Conservation (phyloP, 2,888 invertebrate species). For the Melipona beecheii region DNA sequence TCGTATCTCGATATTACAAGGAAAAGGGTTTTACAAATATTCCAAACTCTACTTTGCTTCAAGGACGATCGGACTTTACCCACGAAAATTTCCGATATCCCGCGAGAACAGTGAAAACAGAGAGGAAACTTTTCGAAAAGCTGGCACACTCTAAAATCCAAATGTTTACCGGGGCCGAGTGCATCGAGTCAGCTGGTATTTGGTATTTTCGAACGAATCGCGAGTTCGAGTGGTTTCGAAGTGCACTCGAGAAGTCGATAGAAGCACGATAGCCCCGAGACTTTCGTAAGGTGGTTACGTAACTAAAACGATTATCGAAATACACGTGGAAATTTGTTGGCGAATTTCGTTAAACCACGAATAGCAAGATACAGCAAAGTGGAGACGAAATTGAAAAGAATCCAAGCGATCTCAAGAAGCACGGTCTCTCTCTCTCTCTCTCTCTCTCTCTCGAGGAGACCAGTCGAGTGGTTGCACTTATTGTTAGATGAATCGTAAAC, state of each 20-base stretch:
- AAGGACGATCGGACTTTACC: neutral
- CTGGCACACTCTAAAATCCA: neutral
- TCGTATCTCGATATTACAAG: no score
- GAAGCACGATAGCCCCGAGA: neutral
- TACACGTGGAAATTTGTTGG: neutral
- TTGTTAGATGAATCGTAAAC: conserved; percentile 7
- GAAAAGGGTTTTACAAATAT: neutral
- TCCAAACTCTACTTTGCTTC: neutral
- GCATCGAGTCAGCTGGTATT: conserved; percentile 4
- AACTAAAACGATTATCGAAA: conserved; percentile 16
- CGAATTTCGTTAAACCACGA: neutral
- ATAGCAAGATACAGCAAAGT: neutral
- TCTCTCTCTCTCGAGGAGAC: neutral
- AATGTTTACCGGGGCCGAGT: conserved; percentile 16
- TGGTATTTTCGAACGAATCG: conserved; percentile 37
- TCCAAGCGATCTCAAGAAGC: neutral
- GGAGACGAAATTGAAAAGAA: conserved; percentile 12
- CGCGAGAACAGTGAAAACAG: neutral
- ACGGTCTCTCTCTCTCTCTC: neutral
- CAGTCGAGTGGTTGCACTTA: neutral
- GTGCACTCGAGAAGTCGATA: conserved; percentile 35
- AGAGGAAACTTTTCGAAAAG: neutral
- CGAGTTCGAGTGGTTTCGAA: conserved; percentile 12
- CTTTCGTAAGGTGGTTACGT: conserved; percentile 29
- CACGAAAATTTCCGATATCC: neutral